Conservation (phyloP, 2,113 vertebrate species). For the Circaetus cinerascens region DNA sequence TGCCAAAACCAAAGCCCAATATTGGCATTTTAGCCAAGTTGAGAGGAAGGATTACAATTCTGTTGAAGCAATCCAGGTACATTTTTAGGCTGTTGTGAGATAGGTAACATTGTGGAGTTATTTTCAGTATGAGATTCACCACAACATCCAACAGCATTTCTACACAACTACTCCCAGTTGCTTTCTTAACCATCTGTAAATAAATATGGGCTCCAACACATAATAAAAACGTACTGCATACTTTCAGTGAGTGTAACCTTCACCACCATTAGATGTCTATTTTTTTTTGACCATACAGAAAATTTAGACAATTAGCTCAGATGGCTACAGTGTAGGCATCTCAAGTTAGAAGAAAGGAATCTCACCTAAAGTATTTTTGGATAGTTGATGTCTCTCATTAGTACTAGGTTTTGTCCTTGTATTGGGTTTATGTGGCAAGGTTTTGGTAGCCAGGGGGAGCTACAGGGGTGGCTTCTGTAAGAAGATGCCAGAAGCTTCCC, state of each 20-base stretch:
- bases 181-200: not conserved
- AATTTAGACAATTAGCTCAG: not conserved
- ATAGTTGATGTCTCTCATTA: not conserved
- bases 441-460: not conserved
- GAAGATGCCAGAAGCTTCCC: not conserved
- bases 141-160: not conserved
- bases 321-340: not conserved
- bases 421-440: not conserved
- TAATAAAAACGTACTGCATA: not conserved
- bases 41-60: not conserved
- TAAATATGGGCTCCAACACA: not conserved
- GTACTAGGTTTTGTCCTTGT: not conserved
- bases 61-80: not conserved
- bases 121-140: not conserved
- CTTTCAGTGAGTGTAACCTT: not conserved
- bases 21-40: not conserved
- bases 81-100: not conserved
- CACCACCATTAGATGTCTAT: not conserved
- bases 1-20: not conserved
- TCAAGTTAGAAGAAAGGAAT: not conserved
- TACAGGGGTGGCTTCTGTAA: not conserved
- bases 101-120: not conserved
- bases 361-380: not conserved
- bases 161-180: not conserved
- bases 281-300: not conserved